Base-by-base conservation (phyloP, 2,888 invertebrate species). In the Parnassius smintheus region DNA sequence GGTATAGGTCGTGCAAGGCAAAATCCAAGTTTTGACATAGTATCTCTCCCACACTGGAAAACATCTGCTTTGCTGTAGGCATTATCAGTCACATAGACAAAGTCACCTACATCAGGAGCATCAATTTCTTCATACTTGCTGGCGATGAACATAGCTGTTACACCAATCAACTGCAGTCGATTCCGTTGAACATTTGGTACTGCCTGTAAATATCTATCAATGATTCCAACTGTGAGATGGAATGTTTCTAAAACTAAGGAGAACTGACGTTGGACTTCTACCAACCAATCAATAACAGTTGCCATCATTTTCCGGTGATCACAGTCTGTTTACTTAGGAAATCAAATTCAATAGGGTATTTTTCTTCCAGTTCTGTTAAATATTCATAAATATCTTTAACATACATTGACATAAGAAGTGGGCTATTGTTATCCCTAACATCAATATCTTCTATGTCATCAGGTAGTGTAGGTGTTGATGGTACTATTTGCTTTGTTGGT, bases 61-160 rank as follows among this genome's bases (percentile, higher is more conserved):
- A 99, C 94, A 73, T 98, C 96, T 2, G 90, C 78, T 74, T 95
- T 95, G 3, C 93, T 93, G 82, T 97, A 99, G 0, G 97, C 95
- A 78, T 96, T 94, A 85, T 98, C 98, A 10, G 98, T 96, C 61
- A 99, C 96, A 80, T 96, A 97, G 12, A 97, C 96, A 88, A 98
- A 98, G 86, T 99, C 99, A 8, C 88, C 91, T 25, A 98, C 93
- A 53, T 96, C 96, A 0, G 98, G 98, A 1, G 96, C 94, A 76
- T 95, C 97, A 76, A 98, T 95, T 91, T 99, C 99, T 87, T 99
- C 99, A 77, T 97, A 98, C 84, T 99, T 99, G 76, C 96, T 94
- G 0, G 99, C 98, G 60, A 98, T 94, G 75, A 97, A 95, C 93
- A 99, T 94, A 0, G 98, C 95, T 0, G 98, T 95, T 1, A 97